A percentile compares a stretch with the other conserved stretches of the same genome.
Evolutionary conservation across 2,113 vertebrate genomes (phyloP).

Genomic region (Cettia cetti): DNA sequence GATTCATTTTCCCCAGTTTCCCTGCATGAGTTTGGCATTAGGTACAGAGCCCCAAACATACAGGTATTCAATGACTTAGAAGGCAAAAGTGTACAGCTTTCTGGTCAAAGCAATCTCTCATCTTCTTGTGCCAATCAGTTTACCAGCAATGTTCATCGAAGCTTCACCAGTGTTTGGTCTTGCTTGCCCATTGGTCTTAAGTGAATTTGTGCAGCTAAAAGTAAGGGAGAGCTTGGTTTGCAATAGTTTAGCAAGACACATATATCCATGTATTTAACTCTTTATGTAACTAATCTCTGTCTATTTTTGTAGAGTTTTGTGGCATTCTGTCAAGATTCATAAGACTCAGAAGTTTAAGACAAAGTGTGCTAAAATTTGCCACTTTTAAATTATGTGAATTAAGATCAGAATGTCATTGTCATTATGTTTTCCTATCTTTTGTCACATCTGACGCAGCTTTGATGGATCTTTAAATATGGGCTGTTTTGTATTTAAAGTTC

Average conservation of each 20-base stretch:
- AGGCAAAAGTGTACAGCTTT: accelerated
- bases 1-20: not conserved
- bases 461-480: slow-evolving; percentile 36
- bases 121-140: not conserved
- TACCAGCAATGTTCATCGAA: accelerated
- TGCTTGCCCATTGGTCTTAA: not conserved
- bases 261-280: not conserved
- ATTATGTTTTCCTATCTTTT: not conserved
- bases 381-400: slow-evolving; percentile 9
- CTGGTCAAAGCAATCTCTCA: not conserved
- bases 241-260: not conserved
- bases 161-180: not conserved
- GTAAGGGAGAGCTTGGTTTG: not conserved
- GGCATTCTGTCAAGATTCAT: not conserved
- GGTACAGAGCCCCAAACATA: not conserved
- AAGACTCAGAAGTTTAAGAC: not conserved
- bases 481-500: slow-evolving; percentile 31
- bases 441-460: slow-evolving; percentile 28
- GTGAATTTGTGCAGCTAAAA: not conserved
- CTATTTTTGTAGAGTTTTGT: not conserved
- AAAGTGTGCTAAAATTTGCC: not conserved
- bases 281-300: not conserved
- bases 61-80: not conserved
- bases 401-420: slow-evolving; percentile 29
- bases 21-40: not conserved